These are phyloP conservation scores for Gymnocephalus cernua DNA, from an alignment of 2,113 vertebrate genomes.

Conservation along the genomic window DNA sequence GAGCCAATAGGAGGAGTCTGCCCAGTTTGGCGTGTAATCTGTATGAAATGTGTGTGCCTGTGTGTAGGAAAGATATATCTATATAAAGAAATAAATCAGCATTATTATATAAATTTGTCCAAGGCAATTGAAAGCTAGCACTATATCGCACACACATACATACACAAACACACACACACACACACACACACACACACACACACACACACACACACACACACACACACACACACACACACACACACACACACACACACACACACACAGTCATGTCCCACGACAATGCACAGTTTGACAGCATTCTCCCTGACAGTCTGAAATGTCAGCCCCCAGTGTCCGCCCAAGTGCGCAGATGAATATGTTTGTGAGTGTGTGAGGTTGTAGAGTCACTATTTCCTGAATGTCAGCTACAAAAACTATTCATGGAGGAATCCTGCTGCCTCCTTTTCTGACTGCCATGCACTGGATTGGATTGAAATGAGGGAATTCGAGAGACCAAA, in stretches of 20 bases:
- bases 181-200: constrained; percentile 1
- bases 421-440: constrained; percentile 41
- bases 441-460: constrained; percentile 41
- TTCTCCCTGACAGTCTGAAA: constrained; percentile 78
- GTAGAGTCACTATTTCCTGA: constrained; percentile 51
- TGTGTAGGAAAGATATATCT: constrained; percentile 15
- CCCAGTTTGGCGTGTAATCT: constrained; percentile 14
- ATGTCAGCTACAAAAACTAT: constrained; percentile 58
- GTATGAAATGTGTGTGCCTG: constrained; percentile 2
- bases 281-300: constrained; percentile 70
- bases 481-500: constrained; percentile 37
- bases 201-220: neutral
- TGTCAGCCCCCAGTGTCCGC: constrained; percentile 75
- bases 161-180: neutral
- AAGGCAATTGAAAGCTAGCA: constrained; percentile 41
- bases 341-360: constrained; percentile 56
- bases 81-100: constrained; percentile 48
- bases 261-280: constrained; percentile 52
- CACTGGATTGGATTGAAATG: constrained; percentile 45
- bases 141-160: constrained; percentile 15
- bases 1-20: constrained; percentile 14
- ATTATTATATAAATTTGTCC: constrained; percentile 50
- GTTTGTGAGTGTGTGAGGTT: constrained; percentile 36
- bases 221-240: neutral
- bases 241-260: constrained; percentile 15